Base-by-base conservation (phyloP, 64 coral and sea anemone species). In the Hydrozoanthus tunicans region DNA sequence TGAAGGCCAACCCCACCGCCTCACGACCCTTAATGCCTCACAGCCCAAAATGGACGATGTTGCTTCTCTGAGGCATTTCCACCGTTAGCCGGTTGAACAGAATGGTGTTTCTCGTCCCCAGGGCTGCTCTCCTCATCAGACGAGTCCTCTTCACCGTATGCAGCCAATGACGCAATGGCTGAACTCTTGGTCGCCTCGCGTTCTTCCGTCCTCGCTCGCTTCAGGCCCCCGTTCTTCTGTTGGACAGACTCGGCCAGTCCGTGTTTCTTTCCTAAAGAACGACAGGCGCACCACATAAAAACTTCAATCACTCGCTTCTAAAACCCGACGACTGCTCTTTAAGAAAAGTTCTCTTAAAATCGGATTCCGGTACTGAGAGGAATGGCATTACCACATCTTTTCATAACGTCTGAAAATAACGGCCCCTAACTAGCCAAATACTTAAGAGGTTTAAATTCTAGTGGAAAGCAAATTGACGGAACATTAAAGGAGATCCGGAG, bases 1-100 rank as follows among this genome's bases (percentile, higher is more conserved):
- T 43, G 32, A 43, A 43, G 32, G 32, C 32, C 32, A 43, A 43
- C 32, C 32, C 32, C 32, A 43, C 32, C 32, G 2, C 32, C 32
- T 43, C 53, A 26, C 55, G n/a, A 72, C 12, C 27, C 53, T 70
- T 54, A 88, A 61, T 88, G 84, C 84, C 84, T 88, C 51, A 88
- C 84, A 25, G 84, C 84, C 84, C 84, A 88, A 74, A 88, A 88
- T 14, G 84, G 84, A 74, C 84, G 84, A 88, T 59, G 27, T 26
- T 51, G 84, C 9, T 58, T 88, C 84, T 73, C 84, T 3, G 69
- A 59, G n/a, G n/a, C 74, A 12, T 67, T 59, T 10, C 56, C 20
- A 59, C 84, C 84, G 51, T 88, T 88, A 7, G 84, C 56, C 56
- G 84, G 74, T 6, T 43, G 25, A 8, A 20, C 11, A 7, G 67